These are phyloP conservation scores for Alouatta palliata DNA, from an alignment of 2,113 vertebrate species.

Conservation along the genomic window DNA sequence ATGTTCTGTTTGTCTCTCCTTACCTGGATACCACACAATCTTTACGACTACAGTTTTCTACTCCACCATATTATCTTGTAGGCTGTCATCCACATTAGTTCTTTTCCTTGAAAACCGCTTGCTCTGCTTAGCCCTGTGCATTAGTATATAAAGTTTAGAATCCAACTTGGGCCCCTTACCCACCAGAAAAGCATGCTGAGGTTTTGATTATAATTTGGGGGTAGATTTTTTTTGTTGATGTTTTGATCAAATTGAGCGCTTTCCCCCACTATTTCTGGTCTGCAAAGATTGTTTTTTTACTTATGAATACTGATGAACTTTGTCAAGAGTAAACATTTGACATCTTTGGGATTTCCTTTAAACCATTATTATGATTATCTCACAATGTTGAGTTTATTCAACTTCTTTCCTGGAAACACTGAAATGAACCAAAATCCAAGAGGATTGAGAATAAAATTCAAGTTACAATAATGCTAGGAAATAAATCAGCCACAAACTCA, in stretches of 20 bases:
- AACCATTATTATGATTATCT: not conserved
- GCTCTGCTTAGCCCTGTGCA: not conserved
- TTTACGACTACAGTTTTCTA: not conserved
- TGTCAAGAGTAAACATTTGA: not conserved
- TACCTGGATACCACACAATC: fast-evolving
- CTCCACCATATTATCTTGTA: not conserved
- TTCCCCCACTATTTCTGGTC: not conserved
- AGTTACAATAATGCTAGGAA: not conserved
- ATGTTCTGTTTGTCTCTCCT: not conserved
- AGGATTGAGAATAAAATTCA: not conserved
- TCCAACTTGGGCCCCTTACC: not conserved
- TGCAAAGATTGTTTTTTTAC: not conserved
- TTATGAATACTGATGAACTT: not conserved
- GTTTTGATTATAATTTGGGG: not conserved
- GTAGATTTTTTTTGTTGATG: not conserved
- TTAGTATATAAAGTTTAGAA: not conserved
- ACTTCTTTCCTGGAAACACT: not conserved
- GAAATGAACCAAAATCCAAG: not conserved
- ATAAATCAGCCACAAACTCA: not conserved
- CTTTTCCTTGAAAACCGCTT: not conserved
- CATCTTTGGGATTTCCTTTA: not conserved
- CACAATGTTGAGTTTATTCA: not conserved
- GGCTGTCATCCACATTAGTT: not conserved
- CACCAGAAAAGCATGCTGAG: not conserved
- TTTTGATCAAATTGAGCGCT: not conserved